Conservation (phyloP, 1,140 invertebrate genomes). For the Schlechtendalia chinensis region DNA sequence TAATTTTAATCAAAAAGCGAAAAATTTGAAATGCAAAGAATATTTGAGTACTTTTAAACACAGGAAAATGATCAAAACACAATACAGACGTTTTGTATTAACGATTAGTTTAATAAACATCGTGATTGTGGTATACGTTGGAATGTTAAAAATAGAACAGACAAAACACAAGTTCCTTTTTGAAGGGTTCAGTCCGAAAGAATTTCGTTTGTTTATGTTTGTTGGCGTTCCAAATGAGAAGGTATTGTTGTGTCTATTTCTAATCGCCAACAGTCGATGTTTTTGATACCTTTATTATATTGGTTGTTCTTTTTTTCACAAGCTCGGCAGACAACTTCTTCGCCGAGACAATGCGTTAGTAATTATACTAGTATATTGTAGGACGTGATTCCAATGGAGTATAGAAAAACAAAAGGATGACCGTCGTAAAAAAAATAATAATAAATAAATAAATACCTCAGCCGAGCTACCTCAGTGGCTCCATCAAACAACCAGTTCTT, state of each 20-base stretch:
- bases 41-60: too few species aligned
- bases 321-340: conserved; percentile 1
- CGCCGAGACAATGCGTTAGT: conserved; percentile 26
- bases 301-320: conserved; percentile 1
- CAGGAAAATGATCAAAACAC: too few species aligned
- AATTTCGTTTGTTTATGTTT: not conserved
- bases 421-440: conserved; percentile 11
- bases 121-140: too few species aligned
- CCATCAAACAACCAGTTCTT: conserved; percentile 33
- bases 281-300: conserved; percentile 21
- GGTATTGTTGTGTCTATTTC: not conserved
- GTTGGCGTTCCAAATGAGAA: not conserved
- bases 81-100: too few species aligned
- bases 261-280: not conserved
- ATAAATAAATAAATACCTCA: not conserved
- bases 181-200: too few species aligned
- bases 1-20: too few species aligned
- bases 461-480: conserved; percentile 3
- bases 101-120: too few species aligned
- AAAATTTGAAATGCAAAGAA: too few species aligned
- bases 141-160: too few species aligned
- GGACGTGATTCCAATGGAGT: conserved; percentile 25
- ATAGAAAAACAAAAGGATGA: conserved; percentile 39
- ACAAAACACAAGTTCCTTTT: too few species aligned
- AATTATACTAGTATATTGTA: conserved; percentile 30